Conservation (phyloP, 2,113 vertebrate species). For the Paradoxurus hermaphroditus region DNA sequence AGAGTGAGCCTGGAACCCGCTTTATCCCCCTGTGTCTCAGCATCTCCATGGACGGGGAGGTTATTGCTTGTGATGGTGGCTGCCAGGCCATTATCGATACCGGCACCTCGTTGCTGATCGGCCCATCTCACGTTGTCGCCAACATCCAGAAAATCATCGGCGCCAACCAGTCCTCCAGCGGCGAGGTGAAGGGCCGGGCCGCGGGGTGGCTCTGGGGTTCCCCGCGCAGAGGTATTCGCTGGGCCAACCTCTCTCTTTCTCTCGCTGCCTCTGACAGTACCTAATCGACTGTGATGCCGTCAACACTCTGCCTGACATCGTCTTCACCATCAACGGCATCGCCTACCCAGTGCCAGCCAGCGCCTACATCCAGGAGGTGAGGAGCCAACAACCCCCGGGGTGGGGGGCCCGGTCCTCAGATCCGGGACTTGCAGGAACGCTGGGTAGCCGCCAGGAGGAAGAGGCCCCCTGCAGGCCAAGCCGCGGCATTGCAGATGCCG, state of each 20-base stretch:
- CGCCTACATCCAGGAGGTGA: conserved; percentile 72
- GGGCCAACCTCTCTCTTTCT: not conserved
- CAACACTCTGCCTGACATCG: conserved; percentile 62
- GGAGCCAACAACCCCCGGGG: not conserved
- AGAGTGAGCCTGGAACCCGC: not conserved
- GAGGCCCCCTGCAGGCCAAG: not conserved
- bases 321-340: conserved; percentile 69
- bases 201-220: not conserved
- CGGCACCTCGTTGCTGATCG: conserved; percentile 82
- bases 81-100: conserved; percentile 80
- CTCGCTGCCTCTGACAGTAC: conserved; percentile 33
- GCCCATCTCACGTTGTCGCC: conserved; percentile 64
- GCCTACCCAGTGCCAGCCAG: conserved; percentile 70
- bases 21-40: not conserved
- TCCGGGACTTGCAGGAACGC: not conserved
- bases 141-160: conserved; percentile 75
- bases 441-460: not conserved
- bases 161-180: not conserved
- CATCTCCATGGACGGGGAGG: not conserved
- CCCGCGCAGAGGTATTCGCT: accelerated
- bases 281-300: conserved; percentile 38
- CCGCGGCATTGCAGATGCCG: not conserved
- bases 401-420: not conserved
- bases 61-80: not conserved
- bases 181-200: not conserved